Percentiles rank a stretch among this genome's conserved stretches.
Conservation (phyloP, 2,797 vertebrate genomes). For the Gymnoscopelus braueri region DNA sequence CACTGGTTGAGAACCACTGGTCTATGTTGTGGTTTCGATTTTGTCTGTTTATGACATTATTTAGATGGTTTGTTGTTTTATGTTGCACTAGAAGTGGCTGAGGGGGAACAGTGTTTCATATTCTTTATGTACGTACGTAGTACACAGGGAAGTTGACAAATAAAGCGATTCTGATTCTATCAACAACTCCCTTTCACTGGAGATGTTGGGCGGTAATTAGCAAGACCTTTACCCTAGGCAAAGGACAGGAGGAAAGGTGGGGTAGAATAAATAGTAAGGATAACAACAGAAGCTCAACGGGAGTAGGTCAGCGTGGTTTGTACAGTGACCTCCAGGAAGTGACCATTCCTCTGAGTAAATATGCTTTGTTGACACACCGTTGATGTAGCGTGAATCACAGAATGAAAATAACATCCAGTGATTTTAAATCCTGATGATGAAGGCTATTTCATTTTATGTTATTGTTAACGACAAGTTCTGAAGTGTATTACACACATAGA, state of each 20-base stretch:
- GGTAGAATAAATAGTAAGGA: neutral
- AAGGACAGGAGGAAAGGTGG: conserved; percentile 10
- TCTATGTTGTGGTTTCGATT: no score
- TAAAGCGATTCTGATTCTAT: no score
- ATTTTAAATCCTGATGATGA: neutral
- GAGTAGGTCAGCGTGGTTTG: conserved; percentile 33
- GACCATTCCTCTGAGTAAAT: conserved; percentile 13
- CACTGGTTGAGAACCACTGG: no score
- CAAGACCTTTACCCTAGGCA: conserved; percentile 51
- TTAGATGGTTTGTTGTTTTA: no score
- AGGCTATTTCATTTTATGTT: conserved; percentile 18
- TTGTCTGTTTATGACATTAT: no score
- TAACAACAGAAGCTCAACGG: neutral
- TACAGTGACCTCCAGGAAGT: conserved; percentile 30
- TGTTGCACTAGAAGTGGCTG: no score
- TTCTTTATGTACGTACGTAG: no score
- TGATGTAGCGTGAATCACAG: conserved; percentile 36
- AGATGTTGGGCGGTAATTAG: conserved; percentile 46
- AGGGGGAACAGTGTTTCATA: no score
- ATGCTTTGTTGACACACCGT: conserved; percentile 21
- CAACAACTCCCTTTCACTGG: conserved; percentile 53
- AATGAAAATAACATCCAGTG: neutral
- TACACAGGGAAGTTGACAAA: no score
- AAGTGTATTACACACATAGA: no score
- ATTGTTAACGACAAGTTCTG: no score